These are phyloP conservation scores for Mesoclemmys tuberculata DNA, from an alignment of 2,113 vertebrate genomes.

Conservation along the genomic window DNA sequence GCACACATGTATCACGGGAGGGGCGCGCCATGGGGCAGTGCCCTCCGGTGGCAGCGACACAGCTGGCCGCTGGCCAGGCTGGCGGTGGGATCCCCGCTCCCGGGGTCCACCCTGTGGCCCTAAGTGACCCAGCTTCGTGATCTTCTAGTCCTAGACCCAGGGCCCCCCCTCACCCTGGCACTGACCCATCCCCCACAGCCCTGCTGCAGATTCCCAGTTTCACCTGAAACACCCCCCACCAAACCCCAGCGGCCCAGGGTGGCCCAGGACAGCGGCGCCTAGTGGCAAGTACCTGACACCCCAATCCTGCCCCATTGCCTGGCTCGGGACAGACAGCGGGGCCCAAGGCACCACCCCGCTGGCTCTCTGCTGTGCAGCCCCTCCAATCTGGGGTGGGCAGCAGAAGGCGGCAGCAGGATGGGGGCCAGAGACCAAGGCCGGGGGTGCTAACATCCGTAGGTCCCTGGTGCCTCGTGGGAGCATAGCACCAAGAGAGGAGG, in stretches of 20 bases:
- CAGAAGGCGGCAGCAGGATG: not conserved
- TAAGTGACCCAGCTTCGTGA: accelerated
- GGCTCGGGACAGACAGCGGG: not conserved
- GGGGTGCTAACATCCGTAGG: accelerated
- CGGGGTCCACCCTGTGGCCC: too few species aligned
- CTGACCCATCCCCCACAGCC: not conserved
- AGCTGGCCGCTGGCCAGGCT: too few species aligned
- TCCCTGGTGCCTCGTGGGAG: not conserved
- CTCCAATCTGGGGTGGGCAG: not conserved
- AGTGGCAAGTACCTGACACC: accelerated
- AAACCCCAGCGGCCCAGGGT: not conserved
- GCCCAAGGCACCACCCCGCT: not conserved
- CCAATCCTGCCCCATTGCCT: not conserved
- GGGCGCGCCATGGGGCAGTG: too few species aligned
- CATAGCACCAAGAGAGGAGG: not conserved
- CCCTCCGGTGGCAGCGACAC: too few species aligned
- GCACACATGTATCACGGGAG: too few species aligned
- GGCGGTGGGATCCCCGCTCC: too few species aligned
- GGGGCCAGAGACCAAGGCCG: not conserved
- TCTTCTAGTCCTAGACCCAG: not conserved
- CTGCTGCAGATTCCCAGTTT: not conserved
- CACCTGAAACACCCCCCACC: not conserved
- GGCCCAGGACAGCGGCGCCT: not conserved
- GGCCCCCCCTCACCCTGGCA: accelerated
- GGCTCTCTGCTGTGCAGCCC: not conserved